These are phyloP conservation scores for Troides oblongomaculatus DNA, from an alignment of 2,888 invertebrate genomes.

Conservation along the genomic window DNA sequence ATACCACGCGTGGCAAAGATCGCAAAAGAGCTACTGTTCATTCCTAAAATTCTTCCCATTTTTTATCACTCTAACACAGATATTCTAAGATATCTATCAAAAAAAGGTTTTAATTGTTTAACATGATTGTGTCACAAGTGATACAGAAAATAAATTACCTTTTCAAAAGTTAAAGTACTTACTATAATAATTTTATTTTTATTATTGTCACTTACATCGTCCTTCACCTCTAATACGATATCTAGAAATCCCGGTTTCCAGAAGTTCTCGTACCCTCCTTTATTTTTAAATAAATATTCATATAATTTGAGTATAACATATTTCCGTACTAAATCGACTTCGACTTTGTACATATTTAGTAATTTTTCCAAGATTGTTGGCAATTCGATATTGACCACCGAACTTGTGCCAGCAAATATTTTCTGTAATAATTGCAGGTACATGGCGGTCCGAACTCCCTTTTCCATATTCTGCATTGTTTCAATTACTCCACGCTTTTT, in stretches of 20 bases:
- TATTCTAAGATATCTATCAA: too few species aligned
- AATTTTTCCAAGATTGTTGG: constrained; percentile 6
- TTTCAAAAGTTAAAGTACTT: background rate
- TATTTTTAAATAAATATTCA: constrained; percentile 16
- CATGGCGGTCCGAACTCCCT: background rate
- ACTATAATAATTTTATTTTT: background rate
- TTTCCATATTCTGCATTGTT: constrained; percentile 11
- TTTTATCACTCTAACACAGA: too few species aligned
- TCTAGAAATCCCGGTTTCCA: constrained; percentile 10
- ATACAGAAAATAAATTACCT: too few species aligned
- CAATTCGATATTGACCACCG: background rate
- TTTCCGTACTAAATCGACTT: constrained; percentile 12
- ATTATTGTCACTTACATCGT: background rate
- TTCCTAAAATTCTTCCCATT: too few species aligned
- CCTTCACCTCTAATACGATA: constrained; percentile 9
- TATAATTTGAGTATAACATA: constrained; percentile 20
- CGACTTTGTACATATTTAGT: constrained; percentile 11
- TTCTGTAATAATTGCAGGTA: constrained; percentile 5
- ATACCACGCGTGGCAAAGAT: too few species aligned
- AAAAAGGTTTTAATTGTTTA: too few species aligned
- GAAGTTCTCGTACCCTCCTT: constrained; percentile 4
- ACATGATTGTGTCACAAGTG: too few species aligned
- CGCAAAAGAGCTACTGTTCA: too few species aligned
- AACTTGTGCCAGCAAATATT: background rate
- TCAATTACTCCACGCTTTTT: background rate